phyloP scores from a whole-genome alignment of 2,797 vertebrate genomes.

The Heterohyrax brucei region DNA sequence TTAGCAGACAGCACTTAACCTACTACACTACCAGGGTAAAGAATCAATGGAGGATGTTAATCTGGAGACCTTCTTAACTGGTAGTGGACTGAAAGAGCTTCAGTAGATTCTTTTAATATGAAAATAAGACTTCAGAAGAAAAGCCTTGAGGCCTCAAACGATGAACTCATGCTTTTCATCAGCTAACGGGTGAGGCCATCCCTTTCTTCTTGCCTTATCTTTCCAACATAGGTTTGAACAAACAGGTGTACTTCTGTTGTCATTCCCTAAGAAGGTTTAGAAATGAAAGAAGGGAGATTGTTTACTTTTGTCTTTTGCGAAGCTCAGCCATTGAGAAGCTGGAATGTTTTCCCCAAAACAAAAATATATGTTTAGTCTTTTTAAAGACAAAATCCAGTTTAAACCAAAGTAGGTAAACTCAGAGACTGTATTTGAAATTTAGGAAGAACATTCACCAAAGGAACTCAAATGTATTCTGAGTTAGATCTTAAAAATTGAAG shows the following conservation, averaged over 20 bases:
- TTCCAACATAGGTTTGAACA: constrained; percentile 30
- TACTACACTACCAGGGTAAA: background rate
- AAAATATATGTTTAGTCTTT: constrained; percentile 53
- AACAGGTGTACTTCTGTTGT: background rate
- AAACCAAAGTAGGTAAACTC: background rate
- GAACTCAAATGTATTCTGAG: constrained; percentile 38
- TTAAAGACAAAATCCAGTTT: constrained; percentile 19
- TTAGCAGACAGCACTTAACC: too few species aligned
- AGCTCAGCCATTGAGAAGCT: background rate
- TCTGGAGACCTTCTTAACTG: background rate
- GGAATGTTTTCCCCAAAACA: background rate
- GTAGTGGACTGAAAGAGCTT: background rate
- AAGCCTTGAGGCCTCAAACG: background rate
- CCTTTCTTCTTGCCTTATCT: background rate
- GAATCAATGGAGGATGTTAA: background rate
- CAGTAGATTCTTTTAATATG: background rate
- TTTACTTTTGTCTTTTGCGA: background rate
- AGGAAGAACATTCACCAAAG: constrained; percentile 1
- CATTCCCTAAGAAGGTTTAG: background rate
- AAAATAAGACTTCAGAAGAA: constrained; percentile 45
- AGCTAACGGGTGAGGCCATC: background rate
- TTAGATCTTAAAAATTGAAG: constrained; percentile 32
- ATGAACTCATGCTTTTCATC: background rate
- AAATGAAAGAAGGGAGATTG: constrained; percentile 45
- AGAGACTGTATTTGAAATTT: constrained; percentile 53